Percentiles rank a stretch among this genome's conserved stretches.
These are phyloP conservation scores for Potamilus streckersoni DNA, from an alignment of 1,140 invertebrate species.

Conservation along the genomic window DNA sequence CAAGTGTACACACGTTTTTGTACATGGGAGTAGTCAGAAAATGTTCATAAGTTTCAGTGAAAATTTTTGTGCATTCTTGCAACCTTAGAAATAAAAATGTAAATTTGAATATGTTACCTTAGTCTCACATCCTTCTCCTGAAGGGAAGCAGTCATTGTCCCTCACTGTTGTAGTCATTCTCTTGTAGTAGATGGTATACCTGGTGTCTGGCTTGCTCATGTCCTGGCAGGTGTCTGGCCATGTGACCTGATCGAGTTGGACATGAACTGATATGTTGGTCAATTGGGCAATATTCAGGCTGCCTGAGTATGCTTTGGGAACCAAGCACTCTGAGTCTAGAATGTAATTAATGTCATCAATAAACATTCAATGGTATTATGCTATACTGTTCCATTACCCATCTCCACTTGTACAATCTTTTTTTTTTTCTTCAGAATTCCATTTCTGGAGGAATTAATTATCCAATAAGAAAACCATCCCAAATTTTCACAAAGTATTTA, in stretches of 20 bases:
- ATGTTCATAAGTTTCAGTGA: no score
- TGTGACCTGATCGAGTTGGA: conserved; percentile 73
- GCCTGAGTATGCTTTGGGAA: conserved; percentile 72
- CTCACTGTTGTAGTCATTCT: conserved; percentile 48
- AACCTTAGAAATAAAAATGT: no score
- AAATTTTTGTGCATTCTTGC: no score
- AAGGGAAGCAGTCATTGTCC: conserved; percentile 34
- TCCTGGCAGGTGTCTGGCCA: conserved; percentile 73
- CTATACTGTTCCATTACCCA: neutral
- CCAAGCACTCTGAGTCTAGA: conserved; percentile 75
- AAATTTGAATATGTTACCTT: conserved; percentile 26
- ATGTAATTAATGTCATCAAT: neutral
- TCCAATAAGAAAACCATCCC: no score
- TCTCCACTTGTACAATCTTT: neutral
- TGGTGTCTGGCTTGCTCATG: conserved; percentile 75
- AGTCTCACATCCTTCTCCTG: conserved; percentile 32
- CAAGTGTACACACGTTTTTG: no score
- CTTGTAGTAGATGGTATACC: conserved; percentile 79
- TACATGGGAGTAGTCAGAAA: no score
- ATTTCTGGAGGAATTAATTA: no score
- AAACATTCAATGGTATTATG: neutral
- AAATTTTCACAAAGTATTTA: no score
- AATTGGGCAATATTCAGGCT: conserved; percentile 64
- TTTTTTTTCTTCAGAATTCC: neutral
- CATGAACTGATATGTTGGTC: conserved; percentile 75